A percentile compares a stretch with the other conserved stretches of the same genome.
These are phyloP conservation scores for Drosophila grimshawi DNA, from an alignment of 1,140 invertebrate species.

Conservation along the genomic window DNA sequence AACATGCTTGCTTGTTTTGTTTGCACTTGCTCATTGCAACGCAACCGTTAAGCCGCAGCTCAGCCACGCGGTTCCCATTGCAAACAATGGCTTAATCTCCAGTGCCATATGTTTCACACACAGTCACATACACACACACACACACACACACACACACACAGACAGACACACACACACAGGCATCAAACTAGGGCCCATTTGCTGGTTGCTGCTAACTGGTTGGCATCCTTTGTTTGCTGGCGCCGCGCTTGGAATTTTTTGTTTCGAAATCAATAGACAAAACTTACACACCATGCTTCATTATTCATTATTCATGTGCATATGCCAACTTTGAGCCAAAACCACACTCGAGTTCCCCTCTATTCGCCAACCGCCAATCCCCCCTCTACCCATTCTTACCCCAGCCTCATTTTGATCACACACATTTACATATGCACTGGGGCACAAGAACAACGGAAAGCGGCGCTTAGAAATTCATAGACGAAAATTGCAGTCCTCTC, in stretches of 20 bases:
- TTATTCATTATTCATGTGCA: conserved; percentile 79
- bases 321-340: conserved; percentile 63
- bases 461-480: conserved; percentile 67
- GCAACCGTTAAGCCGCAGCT: conserved; percentile 73
- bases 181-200: conserved; percentile 29
- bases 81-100: conserved; percentile 82
- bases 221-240: conserved; percentile 33
- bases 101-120: conserved; percentile 72
- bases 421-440: conserved; percentile 25
- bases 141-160: too few species aligned
- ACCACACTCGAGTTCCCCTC: conserved; percentile 36
- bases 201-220: conserved; percentile 26
- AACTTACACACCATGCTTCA: conserved; percentile 68
- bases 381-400: not conserved
- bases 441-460: conserved; percentile 15
- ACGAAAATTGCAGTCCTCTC: conserved; percentile 68
- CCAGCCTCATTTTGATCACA: conserved; percentile 7
- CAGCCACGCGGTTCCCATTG: conserved; percentile 62
- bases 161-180: conserved; percentile 25
- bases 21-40: conserved; percentile 52
- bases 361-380: not conserved
- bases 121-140: conserved; percentile 9
- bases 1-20: conserved; percentile 7
- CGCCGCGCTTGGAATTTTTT: conserved; percentile 37
- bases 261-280: conserved; percentile 70